These are phyloP conservation scores for Vanessa atalanta DNA, from an alignment of 1,140 invertebrate genomes.

Conservation along the genomic window DNA sequence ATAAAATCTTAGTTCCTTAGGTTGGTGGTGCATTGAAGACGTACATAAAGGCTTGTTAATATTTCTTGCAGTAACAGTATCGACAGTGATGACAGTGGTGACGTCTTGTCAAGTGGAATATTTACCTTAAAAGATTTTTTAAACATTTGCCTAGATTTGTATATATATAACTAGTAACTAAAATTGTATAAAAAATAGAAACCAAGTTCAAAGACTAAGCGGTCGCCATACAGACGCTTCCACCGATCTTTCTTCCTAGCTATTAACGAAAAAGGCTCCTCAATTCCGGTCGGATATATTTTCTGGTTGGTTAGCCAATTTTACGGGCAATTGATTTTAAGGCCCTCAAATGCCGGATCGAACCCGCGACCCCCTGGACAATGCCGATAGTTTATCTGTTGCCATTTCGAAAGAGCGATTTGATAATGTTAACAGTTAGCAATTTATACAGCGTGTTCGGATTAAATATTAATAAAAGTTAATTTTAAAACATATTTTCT, in stretches of 20 bases:
- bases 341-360: conserved; percentile 67
- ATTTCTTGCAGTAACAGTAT: too few relatives aligned
- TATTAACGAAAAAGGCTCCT: conserved; percentile 62
- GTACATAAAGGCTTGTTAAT: too few relatives aligned
- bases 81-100: too few relatives aligned
- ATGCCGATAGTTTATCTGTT: conserved; percentile 71
- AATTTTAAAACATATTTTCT: not conserved
- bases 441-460: conserved; percentile 43
- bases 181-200: not conserved
- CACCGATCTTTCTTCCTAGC: conserved; percentile 41
- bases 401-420: conserved; percentile 69
- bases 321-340: conserved; percentile 75
- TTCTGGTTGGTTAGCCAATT: conserved; percentile 75
- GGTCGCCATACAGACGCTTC: conserved; percentile 34
- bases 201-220: conserved; percentile 2
- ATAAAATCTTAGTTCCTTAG: too few relatives aligned
- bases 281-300: conserved; percentile 70
- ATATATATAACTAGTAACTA: not conserved
- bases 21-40: too few relatives aligned
- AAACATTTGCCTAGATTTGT: not conserved
- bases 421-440: conserved; percentile 70
- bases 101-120: too few relatives aligned
- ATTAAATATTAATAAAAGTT: not conserved
- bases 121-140: too few relatives aligned
- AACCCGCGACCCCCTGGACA: conserved; percentile 60